Base-by-base conservation (phyloP, 1,140 invertebrate species). In the Zaprionus camerounensis region DNA sequence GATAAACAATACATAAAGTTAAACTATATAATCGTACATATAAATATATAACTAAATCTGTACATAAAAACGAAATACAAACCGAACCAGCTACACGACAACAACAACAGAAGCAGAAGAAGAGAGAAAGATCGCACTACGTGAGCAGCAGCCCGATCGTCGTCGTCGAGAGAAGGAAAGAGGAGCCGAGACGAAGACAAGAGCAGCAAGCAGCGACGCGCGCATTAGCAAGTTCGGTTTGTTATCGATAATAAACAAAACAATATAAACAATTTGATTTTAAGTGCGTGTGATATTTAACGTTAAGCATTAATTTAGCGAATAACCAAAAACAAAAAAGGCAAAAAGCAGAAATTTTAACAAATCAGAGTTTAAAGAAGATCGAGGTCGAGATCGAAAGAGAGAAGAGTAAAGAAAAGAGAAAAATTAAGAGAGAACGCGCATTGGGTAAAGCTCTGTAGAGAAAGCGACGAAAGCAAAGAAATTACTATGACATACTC, bases 251-350 rank as follows among this genome's bases (percentile, higher is more conserved):
- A 86, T 69, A 51, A 78, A 77, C 84, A 76, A 91, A 46, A 46
- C n/a, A 46, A 46, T 46, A 17, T 46, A 17, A 44, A 46, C n/a
- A 46, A 46, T 46, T 92, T 92, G 90, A 87, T 92, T 92, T 92
- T 92, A 92, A 90, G 91, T 92, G 91, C 91, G 91, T 92, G 91
- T 92, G 91, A 92, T 92, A 92, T 92, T 92, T 92, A 92, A 92
- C 74, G 79, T 87, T 92, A 92, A 92, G 91, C 78, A 91, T 91
- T 91, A 90, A 82, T 91, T 91, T 90, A 90, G 87, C 86, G 62
- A 82, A 83, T 88, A 87, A 87, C 84, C 85, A 87, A 87, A 87
- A 87, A 80, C 77, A 75, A 91, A 90, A 88, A 78, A 79, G 55
- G 76, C 58, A 81, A 78, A 88, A 71, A 80, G 80, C 76, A 91